Conservation (phyloP, 2,888 invertebrate species). For the Arge pagana region DNA sequence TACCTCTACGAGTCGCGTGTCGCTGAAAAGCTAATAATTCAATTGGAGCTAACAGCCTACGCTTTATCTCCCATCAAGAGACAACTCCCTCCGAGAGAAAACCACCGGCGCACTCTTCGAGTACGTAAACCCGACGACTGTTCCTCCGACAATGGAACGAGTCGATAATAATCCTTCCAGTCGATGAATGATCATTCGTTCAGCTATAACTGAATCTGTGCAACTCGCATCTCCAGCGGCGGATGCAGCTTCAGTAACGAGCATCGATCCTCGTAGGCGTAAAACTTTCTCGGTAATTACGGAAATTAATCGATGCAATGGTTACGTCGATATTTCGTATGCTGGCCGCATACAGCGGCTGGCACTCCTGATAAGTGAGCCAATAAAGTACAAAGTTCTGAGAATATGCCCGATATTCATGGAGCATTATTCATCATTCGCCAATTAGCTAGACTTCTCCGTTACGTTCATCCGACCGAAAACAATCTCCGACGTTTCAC, state of each 20-base stretch:
- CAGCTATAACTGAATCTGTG: too few species aligned
- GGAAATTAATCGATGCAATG: conserved; percentile 43
- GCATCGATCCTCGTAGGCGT: conserved; percentile 14
- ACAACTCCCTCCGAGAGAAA: too few species aligned
- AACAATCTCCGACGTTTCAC: not conserved
- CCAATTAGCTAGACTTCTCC: conserved; percentile 1
- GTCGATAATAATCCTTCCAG: too few species aligned
- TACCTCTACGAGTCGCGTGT: conserved; percentile 7
- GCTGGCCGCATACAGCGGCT: conserved; percentile 19
- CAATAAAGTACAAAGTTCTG: conserved; percentile 42
- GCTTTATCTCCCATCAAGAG: too few species aligned
- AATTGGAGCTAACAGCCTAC: conserved; percentile 7
- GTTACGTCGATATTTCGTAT: conserved; percentile 35
- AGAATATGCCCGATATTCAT: conserved; percentile 29
- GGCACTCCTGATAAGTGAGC: conserved; percentile 41
- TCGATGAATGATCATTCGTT: too few species aligned
- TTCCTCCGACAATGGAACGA: too few species aligned
- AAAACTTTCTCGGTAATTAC: conserved; percentile 46
- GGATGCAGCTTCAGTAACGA: conserved; percentile 8
- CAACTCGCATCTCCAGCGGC: too few species aligned
- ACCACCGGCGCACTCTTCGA: too few species aligned
- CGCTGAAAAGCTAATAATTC: conserved; percentile 18
- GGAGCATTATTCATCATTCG: conserved; percentile 40
- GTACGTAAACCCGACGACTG: too few species aligned
- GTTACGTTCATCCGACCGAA: not conserved